phyloP scores from a whole-genome alignment of 2,113 vertebrate species.

The Rana temporaria region DNA sequence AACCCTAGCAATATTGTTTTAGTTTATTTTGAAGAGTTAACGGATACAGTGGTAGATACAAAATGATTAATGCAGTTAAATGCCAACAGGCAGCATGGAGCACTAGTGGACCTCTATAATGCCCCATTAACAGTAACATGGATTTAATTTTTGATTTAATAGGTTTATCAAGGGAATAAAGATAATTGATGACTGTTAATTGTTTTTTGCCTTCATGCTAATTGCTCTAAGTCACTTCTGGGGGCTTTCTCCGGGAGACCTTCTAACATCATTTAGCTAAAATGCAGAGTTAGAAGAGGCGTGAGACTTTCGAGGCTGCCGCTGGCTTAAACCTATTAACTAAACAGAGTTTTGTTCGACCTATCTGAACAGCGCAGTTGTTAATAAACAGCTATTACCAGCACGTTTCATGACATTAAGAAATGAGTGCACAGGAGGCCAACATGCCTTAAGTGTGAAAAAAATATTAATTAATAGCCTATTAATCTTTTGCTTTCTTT shows the following conservation, averaged over 20 bases:
- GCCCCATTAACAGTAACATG: not conserved
- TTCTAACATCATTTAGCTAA: constrained; percentile 40
- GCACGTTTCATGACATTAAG: constrained; percentile 58
- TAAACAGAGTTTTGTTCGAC: constrained; percentile 55
- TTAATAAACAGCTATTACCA: constrained; percentile 65
- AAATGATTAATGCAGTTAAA: too few species aligned
- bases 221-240: constrained; percentile 40
- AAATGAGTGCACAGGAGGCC: constrained; percentile 59
- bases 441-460: constrained; percentile 60
- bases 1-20: too few species aligned
- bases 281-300: constrained; percentile 57
- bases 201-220: constrained; percentile 59
- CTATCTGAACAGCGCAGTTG: constrained; percentile 54
- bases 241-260: constrained; percentile 32
- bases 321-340: constrained; percentile 48
- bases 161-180: constrained; percentile 55
- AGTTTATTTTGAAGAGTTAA: too few species aligned
- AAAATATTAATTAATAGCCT: constrained; percentile 67
- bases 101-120: not conserved
- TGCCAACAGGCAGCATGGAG: not conserved
- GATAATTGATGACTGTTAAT: constrained; percentile 62
- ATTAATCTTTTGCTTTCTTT: constrained; percentile 58
- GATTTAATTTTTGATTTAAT: constrained; percentile 30
- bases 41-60: too few species aligned
- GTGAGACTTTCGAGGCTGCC: constrained; percentile 50